phyloP scores from a whole-genome alignment of 2,797 vertebrate genomes.

The Australoheros facetus region DNA sequence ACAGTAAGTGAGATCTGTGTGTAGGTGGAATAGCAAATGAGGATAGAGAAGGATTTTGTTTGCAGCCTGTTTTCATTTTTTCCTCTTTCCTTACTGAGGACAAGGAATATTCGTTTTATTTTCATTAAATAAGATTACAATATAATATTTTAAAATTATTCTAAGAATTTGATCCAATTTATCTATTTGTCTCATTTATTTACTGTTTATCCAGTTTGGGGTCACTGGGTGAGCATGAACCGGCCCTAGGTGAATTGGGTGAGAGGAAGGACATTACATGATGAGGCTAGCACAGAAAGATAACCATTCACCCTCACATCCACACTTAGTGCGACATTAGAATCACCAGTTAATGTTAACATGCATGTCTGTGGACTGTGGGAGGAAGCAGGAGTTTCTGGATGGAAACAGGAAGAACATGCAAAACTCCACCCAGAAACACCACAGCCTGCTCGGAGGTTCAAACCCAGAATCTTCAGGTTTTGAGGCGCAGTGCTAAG shows the following conservation, averaged over 20 bases:
- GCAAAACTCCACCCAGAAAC: too few species aligned
- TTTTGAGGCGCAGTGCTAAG: neutral
- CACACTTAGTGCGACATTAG: neutral
- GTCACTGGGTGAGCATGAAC: neutral
- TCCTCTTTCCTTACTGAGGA: neutral
- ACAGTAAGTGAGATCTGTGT: conserved; percentile 13
- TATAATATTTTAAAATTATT: neutral
- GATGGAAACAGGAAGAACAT: neutral
- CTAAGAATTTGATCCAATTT: neutral
- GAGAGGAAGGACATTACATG: neutral
- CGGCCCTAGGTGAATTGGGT: neutral
- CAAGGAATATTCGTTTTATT: neutral
- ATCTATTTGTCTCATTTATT: neutral
- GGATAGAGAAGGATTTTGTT: conserved; percentile 1
- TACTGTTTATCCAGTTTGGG: neutral
- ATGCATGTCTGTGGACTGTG: neutral
- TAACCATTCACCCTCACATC: neutral
- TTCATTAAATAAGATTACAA: neutral
- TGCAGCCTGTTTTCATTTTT: neutral
- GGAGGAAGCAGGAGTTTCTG: neutral
- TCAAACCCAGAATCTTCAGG: neutral
- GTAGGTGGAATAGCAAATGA: conserved; percentile 40
- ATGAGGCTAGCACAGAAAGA: neutral
- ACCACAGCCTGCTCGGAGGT: neutral
- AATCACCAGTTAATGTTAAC: too few species aligned